Evolutionary conservation across 2,113 vertebrate genomes (phyloP).

Genomic region (Lophura nycthemera): DNA sequence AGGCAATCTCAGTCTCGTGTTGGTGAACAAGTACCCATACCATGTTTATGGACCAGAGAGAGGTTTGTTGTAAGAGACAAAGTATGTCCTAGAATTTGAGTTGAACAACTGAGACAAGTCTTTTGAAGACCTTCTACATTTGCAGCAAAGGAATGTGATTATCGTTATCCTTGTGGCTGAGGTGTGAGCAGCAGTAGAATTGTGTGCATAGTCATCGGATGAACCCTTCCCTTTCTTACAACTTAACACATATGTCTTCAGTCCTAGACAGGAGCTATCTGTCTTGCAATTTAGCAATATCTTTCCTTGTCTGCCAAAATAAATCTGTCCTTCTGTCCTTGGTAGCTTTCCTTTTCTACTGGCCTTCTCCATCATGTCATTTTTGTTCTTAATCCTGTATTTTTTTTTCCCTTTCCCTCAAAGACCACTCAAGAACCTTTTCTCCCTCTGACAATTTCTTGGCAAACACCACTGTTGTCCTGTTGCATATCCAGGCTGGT

Average conservation of each 20-base stretch:
- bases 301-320: not conserved
- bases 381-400: not conserved
- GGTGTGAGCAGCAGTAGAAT: not conserved
- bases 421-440: not conserved
- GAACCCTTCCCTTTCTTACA: slow-evolving; percentile 26
- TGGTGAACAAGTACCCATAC: not conserved
- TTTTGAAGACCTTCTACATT: not conserved
- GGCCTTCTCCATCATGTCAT: not conserved
- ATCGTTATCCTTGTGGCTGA: not conserved
- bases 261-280: not conserved
- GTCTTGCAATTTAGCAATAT: not conserved
- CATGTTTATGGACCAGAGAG: not conserved
- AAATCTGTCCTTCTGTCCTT: not conserved
- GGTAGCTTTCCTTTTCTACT: not conserved
- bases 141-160: not conserved
- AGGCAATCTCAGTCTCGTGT: not conserved
- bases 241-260: not conserved
- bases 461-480: not conserved
- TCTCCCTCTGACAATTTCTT: not conserved
- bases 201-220: not conserved
- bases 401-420: not conserved
- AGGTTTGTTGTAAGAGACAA: not conserved
- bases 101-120: not conserved
- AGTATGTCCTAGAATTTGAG: not conserved
- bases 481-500: not conserved